These are phyloP conservation scores for Blomia tropicalis DNA, from an alignment of 2,888 invertebrate species.

Conservation along the genomic window DNA sequence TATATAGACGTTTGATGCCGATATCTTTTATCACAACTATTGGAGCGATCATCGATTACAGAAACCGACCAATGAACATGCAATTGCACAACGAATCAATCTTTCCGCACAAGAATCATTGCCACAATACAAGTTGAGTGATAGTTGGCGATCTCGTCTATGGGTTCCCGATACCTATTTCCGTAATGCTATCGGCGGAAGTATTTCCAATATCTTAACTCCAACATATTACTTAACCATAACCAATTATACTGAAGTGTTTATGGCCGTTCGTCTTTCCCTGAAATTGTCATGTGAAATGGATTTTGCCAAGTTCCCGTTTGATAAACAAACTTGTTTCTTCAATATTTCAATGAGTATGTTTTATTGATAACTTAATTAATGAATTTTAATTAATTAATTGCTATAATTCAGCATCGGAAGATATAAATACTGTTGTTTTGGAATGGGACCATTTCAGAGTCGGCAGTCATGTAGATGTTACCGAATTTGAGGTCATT, in stretches of 20 bases:
- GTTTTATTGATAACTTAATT: conserved; percentile 1
- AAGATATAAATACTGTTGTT: not conserved
- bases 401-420: not conserved
- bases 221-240: conserved; percentile 20
- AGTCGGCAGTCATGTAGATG: conserved; percentile 11
- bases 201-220: conserved; percentile 16
- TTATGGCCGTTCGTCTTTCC: conserved; percentile 21
- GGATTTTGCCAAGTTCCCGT: conserved; percentile 22
- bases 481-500: conserved; percentile 11
- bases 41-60: conserved; percentile 21
- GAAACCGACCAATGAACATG: conserved; percentile 12
- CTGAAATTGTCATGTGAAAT: conserved; percentile 22
- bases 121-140: conserved; percentile 6
- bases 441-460: conserved; percentile 2
- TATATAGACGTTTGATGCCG: conserved; percentile 16
- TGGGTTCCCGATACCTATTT: conserved; percentile 30
- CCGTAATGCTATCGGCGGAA: conserved; percentile 28
- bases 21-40: conserved; percentile 22
- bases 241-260: conserved; percentile 18
- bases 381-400: not conserved
- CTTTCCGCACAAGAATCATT: not conserved
- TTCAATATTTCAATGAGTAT: conserved; percentile 19
- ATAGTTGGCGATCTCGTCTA: conserved; percentile 25
- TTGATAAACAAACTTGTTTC: conserved; percentile 20
- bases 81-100: not conserved